These are phyloP conservation scores for Nipponacmea schrenckii DNA, from an alignment of 2,888 invertebrate genomes.

Conservation along the genomic window DNA sequence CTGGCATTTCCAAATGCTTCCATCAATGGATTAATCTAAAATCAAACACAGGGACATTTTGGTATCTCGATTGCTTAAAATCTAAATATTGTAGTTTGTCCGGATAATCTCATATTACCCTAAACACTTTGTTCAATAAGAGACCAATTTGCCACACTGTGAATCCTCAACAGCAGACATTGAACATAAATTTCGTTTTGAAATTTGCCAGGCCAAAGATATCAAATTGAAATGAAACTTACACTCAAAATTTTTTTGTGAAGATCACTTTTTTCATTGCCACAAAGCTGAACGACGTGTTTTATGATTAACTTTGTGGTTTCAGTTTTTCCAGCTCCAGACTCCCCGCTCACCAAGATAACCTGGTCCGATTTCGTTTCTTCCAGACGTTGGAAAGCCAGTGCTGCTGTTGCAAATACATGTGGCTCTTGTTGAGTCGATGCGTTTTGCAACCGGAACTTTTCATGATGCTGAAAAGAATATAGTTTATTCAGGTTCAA, in stretches of 20 bases:
- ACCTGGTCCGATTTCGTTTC: constrained; percentile 22
- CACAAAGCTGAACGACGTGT: constrained; percentile 43
- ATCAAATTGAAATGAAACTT: neutral
- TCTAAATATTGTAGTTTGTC: neutral
- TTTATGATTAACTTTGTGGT: constrained; percentile 47
- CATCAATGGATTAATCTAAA: constrained; percentile 48
- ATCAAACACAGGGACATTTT: neutral
- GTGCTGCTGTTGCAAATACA: constrained; percentile 24
- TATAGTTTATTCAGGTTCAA: neutral
- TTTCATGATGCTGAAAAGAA: constrained; percentile 9
- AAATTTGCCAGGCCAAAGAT: too few species aligned
- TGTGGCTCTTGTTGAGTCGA: constrained; percentile 13
- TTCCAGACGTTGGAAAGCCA: constrained; percentile 19
- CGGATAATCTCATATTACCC: too few species aligned
- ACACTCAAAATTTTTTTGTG: constrained; percentile 29
- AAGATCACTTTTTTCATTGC: constrained; percentile 10
- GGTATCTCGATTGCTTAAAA: constrained; percentile 2
- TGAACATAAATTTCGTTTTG: too few species aligned
- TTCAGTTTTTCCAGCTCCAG: constrained; percentile 64
- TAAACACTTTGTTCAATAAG: too few species aligned
- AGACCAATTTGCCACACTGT: too few species aligned
- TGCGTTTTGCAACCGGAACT: neutral
- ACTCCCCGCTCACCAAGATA: constrained; percentile 53
- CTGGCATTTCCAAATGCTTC: constrained; percentile 53
- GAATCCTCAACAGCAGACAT: too few species aligned